A percentile compares a stretch with the other conserved stretches of the same genome.
phyloP scores from a whole-genome alignment of 2,797 vertebrate genomes.

The Brachyrhaphis roseni region DNA sequence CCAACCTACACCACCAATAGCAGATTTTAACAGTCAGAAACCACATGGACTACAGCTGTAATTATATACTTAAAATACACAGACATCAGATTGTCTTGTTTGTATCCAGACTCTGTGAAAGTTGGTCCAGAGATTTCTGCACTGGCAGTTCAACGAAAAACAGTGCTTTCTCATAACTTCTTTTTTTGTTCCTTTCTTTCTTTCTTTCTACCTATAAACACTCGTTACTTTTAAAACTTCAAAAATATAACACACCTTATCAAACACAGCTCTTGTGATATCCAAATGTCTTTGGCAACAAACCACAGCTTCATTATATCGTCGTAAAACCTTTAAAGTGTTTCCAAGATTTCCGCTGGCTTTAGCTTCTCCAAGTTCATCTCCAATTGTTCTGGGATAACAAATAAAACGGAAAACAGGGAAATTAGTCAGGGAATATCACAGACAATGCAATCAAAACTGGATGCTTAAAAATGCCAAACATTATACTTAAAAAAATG shows the following conservation, averaged over 20 bases:
- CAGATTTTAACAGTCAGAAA: constrained; percentile 66
- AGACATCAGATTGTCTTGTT: constrained; percentile 53
- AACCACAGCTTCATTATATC: constrained; percentile 92
- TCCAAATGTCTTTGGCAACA: constrained; percentile 96
- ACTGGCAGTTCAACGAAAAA: neutral
- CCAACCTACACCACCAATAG: constrained; percentile 85
- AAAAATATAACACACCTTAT: constrained; percentile 84
- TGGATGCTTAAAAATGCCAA: neutral
- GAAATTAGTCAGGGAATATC: neutral
- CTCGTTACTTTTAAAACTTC: neutral
- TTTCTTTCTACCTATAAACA: neutral
- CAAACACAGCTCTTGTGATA: constrained; percentile 91
- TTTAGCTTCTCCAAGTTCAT: constrained; percentile 95
- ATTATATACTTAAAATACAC: constrained; percentile 79
- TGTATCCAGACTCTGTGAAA: constrained; percentile 18
- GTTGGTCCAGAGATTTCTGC: neutral
- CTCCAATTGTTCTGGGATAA: constrained; percentile 89
- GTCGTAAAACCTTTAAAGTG: constrained; percentile 94
- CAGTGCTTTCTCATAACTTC: too few species aligned
- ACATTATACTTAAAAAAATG: neutral
- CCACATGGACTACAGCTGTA: constrained; percentile 63
- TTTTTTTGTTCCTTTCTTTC: neutral
- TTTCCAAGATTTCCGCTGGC: constrained; percentile 97
- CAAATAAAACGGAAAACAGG: constrained; percentile 13
- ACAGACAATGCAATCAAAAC: neutral